Conservation (phyloP, 2,113 vertebrate species). For the Carassius auratus region DNA sequence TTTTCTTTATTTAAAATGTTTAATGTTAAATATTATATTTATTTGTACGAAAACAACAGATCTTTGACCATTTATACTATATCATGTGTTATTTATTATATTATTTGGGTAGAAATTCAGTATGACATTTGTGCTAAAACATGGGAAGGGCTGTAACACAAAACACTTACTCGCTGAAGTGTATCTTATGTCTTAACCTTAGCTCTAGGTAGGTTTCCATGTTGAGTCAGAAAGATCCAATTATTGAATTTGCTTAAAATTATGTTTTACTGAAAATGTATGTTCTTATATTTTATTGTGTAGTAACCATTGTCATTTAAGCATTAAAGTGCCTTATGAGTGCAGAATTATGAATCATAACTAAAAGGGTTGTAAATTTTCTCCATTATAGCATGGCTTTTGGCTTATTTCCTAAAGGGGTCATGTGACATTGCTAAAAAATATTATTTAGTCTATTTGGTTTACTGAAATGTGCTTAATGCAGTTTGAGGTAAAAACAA, state of each 20-base stretch:
- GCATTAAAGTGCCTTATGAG: neutral
- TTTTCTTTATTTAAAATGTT: neutral
- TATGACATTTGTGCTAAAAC: neutral
- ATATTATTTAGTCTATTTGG: too few species aligned
- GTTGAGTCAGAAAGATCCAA: neutral
- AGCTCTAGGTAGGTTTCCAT: neutral
- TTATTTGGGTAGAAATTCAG: neutral
- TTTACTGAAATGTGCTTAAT: too few species aligned
- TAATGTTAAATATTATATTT: too few species aligned
- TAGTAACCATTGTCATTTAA: neutral
- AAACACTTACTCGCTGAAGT: neutral
- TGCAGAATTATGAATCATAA: neutral
- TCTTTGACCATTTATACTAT: neutral
- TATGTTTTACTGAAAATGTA: neutral
- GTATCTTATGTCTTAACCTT: neutral
- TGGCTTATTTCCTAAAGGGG: neutral
- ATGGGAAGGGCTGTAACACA: neutral
- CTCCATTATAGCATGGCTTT: neutral
- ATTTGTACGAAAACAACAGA: neutral
- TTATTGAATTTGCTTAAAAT: neutral
- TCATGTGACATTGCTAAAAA: too few species aligned
- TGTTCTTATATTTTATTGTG: neutral
- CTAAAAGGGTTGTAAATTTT: neutral
- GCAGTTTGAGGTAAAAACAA: too few species aligned
- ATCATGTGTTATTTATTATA: neutral